phyloP scores from a whole-genome alignment of 1,140 invertebrate species.

The Neodiprion fabricii region DNA sequence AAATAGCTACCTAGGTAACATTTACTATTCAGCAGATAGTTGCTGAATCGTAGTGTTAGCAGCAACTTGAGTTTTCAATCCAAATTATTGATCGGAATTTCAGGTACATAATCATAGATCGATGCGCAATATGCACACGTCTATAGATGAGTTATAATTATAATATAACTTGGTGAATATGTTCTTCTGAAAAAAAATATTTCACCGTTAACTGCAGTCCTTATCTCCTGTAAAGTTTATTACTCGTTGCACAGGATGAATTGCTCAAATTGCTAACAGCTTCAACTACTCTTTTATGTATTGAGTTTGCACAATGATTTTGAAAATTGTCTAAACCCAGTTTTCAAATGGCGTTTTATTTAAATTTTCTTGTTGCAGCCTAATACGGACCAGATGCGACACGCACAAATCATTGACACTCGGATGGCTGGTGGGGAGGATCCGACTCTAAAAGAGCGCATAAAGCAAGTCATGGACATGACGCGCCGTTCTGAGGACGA shows the following conservation, averaged over 20 bases:
- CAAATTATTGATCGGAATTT: too few species aligned
- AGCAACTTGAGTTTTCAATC: too few species aligned
- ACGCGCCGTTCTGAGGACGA: conserved; percentile 82
- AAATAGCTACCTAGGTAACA: too few species aligned
- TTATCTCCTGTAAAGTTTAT: neutral
- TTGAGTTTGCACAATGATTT: neutral
- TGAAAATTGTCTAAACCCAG: conserved; percentile 31
- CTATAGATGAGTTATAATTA: too few species aligned
- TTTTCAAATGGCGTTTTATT: neutral
- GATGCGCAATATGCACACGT: too few species aligned
- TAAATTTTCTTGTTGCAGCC: conserved; percentile 24
- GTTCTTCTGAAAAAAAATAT: too few species aligned
- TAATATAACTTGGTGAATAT: too few species aligned
- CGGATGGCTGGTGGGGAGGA: conserved; percentile 67
- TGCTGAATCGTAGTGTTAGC: too few species aligned
- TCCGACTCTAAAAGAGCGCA: conserved; percentile 72
- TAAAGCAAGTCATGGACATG: conserved; percentile 81
- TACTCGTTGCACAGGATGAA: neutral
- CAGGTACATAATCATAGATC: too few species aligned
- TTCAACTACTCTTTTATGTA: neutral
- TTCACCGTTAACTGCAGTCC: neutral
- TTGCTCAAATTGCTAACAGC: neutral
- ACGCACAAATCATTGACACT: conserved; percentile 74
- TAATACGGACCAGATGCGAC: conserved; percentile 61
- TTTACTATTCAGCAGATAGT: too few species aligned